These are phyloP conservation scores for Alligator sinensis DNA, from an alignment of 2,113 vertebrate genomes.

Conservation along the genomic window DNA sequence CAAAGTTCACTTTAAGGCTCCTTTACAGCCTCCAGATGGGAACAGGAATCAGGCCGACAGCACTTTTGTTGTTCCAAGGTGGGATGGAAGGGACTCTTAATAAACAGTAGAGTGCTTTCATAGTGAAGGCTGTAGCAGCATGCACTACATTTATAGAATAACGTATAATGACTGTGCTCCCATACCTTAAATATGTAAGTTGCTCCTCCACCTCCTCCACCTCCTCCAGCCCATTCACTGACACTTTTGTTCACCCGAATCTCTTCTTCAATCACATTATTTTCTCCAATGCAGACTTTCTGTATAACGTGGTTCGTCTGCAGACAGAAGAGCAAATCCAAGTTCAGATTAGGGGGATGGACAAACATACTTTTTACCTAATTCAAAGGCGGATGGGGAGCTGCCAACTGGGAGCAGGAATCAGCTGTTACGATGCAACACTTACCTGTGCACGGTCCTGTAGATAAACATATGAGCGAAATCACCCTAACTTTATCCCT, in stretches of 20 bases:
- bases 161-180: neutral
- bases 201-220: slow-evolving; percentile 95
- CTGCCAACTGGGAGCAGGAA: no score
- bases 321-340: slow-evolving; percentile 26
- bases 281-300: slow-evolving; percentile 92
- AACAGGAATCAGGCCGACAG: neutral
- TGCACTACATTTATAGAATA: neutral
- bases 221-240: slow-evolving; percentile 91
- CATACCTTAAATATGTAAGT: slow-evolving; percentile 96
- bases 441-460: no score
- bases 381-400: no score
- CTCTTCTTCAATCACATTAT: slow-evolving; percentile 89
- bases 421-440: no score
- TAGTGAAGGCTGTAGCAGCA: neutral
- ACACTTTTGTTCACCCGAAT: slow-evolving; percentile 83
- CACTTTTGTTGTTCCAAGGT: neutral
- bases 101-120: neutral
- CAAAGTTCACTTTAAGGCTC: rapidly evolving
- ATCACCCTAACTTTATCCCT: no score
- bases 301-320: slow-evolving; percentile 87
- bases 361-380: no score
- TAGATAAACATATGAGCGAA: no score
- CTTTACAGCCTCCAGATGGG: neutral
- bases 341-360: neutral
- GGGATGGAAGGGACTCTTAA: neutral